These are phyloP conservation scores for Drosophila takahashii DNA, from an alignment of 1,140 invertebrate genomes.

Conservation along the genomic window DNA sequence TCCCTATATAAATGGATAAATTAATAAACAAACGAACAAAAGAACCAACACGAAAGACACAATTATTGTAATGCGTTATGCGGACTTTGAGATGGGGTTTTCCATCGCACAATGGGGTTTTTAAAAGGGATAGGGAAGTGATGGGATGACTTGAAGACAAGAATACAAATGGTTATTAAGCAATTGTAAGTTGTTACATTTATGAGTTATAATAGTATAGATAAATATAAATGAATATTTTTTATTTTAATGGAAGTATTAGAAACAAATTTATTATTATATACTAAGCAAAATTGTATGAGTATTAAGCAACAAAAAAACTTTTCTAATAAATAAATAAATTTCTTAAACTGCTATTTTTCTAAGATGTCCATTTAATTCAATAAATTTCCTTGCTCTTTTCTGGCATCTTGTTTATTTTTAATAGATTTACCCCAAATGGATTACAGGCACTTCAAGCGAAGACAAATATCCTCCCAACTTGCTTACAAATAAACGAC, in stretches of 20 bases:
- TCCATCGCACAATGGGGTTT: slow-evolving; percentile 4
- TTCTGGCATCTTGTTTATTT: neutral
- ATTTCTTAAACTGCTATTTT: no score
- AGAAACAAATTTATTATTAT: no score
- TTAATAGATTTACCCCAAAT: neutral
- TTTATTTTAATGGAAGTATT: no score
- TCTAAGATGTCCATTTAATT: no score
- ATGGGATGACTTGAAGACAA: slow-evolving; percentile 1
- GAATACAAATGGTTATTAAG: slow-evolving; percentile 27
- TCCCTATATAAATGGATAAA: slow-evolving; percentile 39
- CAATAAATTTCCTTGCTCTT: no score
- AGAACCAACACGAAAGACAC: slow-evolving; percentile 37
- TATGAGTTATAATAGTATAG: neutral
- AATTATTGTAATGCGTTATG: slow-evolving; percentile 44
- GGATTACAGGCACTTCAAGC: neutral
- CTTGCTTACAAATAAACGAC: slow-evolving; percentile 33
- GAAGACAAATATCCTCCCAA: slow-evolving; percentile 15
- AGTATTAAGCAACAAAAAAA: no score
- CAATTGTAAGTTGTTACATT: neutral
- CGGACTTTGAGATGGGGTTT: slow-evolving; percentile 22
- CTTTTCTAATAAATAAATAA: no score
- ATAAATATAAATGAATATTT: no score
- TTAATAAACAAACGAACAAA: slow-evolving; percentile 56
- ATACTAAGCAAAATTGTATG: no score
- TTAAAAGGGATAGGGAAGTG: neutral